These are phyloP conservation scores for Drosophila quadrilineata DNA, from an alignment of 1,140 invertebrate species.

Conservation along the genomic window DNA sequence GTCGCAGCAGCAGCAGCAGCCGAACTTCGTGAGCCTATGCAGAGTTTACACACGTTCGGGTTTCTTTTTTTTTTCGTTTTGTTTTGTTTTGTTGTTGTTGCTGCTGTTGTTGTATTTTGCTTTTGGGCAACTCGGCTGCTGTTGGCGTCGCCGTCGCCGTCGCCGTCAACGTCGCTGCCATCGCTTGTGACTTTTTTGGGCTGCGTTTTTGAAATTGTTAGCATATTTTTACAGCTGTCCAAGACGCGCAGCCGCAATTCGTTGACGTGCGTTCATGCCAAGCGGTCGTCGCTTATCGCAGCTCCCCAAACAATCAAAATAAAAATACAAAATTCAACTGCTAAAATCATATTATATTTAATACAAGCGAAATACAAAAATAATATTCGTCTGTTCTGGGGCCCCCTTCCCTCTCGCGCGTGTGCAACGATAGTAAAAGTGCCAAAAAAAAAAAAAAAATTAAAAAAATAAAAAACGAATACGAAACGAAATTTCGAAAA, in stretches of 20 bases:
- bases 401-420: slow-evolving; percentile 21
- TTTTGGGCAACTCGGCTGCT: slow-evolving; percentile 22
- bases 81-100: not conserved
- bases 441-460: slow-evolving; percentile 20
- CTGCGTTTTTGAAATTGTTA: slow-evolving; percentile 79
- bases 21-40: slow-evolving; percentile 21
- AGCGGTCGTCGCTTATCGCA: slow-evolving; percentile 66
- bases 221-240: slow-evolving; percentile 78
- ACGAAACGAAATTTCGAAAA: slow-evolving; percentile 4
- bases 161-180: not conserved
- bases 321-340: too few relatives aligned
- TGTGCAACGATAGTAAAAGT: slow-evolving; percentile 53
- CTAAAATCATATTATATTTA: too few relatives aligned
- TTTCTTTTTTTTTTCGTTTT: too few relatives aligned
- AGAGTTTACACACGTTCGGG: too few relatives aligned
- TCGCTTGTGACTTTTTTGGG: slow-evolving; percentile 49
- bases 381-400: not conserved
- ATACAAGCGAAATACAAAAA: not conserved
- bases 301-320: slow-evolving; percentile 36
- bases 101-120: slow-evolving; percentile 6
- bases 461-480: slow-evolving; percentile 5
- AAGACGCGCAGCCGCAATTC: slow-evolving; percentile 80
- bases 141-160: slow-evolving; percentile 9
- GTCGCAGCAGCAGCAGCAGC: not conserved
- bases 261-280: slow-evolving; percentile 76